Evolutionary conservation across 2,888 invertebrate genomes (phyloP).

Genomic region (Drosophila tripunctata): DNA sequence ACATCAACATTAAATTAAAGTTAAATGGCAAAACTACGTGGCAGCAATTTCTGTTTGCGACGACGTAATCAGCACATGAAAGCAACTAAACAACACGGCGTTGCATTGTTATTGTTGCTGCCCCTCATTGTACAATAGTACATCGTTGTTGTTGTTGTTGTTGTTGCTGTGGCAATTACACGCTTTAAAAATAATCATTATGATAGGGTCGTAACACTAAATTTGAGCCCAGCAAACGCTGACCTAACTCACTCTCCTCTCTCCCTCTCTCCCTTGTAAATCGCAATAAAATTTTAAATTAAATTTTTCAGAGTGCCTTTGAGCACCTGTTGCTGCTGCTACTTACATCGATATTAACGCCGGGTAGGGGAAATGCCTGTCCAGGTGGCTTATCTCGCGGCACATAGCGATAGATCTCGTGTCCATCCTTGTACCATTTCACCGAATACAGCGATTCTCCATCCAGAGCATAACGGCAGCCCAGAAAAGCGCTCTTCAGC

Average conservation of each 20-base stretch:
- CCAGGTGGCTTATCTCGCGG: conserved; percentile 92
- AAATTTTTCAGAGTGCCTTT: conserved; percentile 54
- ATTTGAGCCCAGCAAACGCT: conserved; percentile 36
- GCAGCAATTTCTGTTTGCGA: conserved; percentile 71
- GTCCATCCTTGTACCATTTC: conserved; percentile 96
- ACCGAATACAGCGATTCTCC: conserved; percentile 93
- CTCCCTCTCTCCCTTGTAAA: conserved; percentile 43
- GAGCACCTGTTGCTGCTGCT: conserved; percentile 52
- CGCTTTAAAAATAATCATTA: conserved; percentile 77
- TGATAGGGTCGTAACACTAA: conserved; percentile 71
- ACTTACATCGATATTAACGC: conserved; percentile 94
- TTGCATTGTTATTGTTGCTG: conserved; percentile 24
- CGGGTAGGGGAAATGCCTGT: conserved; percentile 91
- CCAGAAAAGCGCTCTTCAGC: conserved; percentile 90
- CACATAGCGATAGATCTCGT: conserved; percentile 94
- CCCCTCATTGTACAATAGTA: conserved; percentile 31
- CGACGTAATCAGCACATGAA: conserved; percentile 66
- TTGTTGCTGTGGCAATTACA: conserved; percentile 65
- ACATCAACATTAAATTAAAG: conserved; percentile 80
- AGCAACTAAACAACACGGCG: conserved; percentile 16
- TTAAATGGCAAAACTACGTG: conserved; percentile 80
- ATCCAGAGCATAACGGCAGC: conserved; percentile 93
- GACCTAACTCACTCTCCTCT: not conserved
- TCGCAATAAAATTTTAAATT: conserved; percentile 77
- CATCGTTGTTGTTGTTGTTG: conserved; percentile 13